Conservation (phyloP, 2,113 vertebrate species). For the Rousettus leschenaultii region DNA sequence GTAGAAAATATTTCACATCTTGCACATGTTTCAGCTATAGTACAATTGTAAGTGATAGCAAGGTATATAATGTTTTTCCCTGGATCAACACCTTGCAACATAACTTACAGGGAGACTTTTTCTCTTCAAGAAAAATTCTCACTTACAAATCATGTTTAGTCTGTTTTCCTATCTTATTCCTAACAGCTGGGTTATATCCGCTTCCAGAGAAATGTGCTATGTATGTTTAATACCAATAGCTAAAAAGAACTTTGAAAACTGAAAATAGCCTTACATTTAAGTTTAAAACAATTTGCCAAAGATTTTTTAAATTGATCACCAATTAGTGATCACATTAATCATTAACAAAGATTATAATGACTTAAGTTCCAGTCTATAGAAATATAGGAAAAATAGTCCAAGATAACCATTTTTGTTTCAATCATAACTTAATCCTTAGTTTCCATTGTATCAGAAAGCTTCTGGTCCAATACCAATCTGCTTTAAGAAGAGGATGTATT, state of each 20-base stretch:
- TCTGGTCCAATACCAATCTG: background rate
- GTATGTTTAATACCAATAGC: conserved; percentile 78
- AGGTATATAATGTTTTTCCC: conserved; percentile 62
- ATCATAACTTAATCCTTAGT: background rate
- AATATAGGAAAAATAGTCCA: background rate
- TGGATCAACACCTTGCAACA: conserved; percentile 52
- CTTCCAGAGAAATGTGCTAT: conserved; percentile 78
- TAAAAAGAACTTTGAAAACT: conserved; percentile 74
- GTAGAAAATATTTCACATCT: conserved; percentile 45
- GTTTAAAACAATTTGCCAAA: conserved; percentile 65
- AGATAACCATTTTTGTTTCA: conserved; percentile 33
- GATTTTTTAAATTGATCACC: conserved; percentile 52
- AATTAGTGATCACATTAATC: conserved; percentile 48
- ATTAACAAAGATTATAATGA: conserved; percentile 37
- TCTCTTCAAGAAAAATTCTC: conserved; percentile 74
- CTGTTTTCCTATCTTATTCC: conserved; percentile 75
- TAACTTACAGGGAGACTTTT: conserved; percentile 66
- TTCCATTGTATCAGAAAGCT: background rate
- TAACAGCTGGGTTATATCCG: conserved; percentile 75
- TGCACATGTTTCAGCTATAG: conserved; percentile 47
- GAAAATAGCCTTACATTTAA: conserved; percentile 71
- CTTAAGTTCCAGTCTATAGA: background rate
- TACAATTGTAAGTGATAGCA: conserved; percentile 19
- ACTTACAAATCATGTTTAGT: conserved; percentile 72
- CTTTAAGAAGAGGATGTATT: background rate